Evolutionary conservation across 2,113 vertebrate genomes (phyloP), one percentile per base, ranked within the genome.

Genomic region (Anhinga rufa): DNA sequence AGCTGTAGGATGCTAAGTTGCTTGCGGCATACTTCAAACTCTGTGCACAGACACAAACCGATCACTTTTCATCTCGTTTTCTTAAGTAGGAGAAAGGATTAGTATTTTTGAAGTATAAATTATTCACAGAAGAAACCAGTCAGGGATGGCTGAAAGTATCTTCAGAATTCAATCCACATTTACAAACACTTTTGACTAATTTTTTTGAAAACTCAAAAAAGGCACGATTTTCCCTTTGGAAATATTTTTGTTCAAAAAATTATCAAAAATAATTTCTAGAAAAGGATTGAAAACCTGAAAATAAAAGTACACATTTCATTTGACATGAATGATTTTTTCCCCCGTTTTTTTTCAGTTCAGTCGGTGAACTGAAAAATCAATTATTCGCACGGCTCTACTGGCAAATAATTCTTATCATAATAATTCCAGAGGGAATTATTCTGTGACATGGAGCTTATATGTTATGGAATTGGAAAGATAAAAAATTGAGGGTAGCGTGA

Each of bases 361-460:
- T 65, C 69, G 52, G 19, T 62, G 77, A 93, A 81, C 76, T 93
- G 72, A 95, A 96, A 91, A 95, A 95, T 91, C 49, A 68, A 85
- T 95, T 84, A 85, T 82, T 92, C 9, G 3, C 81, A 87, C 3
- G 1, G 46, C 69, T 78, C 55, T 86, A 70, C 64, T 77, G 32
- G 62, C 32, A 95, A 92, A 90, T 88, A 90, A 95, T 92, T 93
- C n/a, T 48, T 92, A 86, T 74, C 60, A 68, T 85, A 71, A 77
- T 93, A 84, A 94, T 84, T 95, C 71, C 29, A 84, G 68, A 68
- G 61, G 68, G 82, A 96, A 97, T 84, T 88, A 88, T 48, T 93
- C 64, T 75, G 38, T 86, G 76, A 82, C 57, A 88, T 84, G 64
- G 28, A 88, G 72, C 61, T 94, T 92, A 90, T 71, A 88, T 40